Conservation (phyloP, 2,888 invertebrate genomes). For the Odontothrips loti region DNA sequence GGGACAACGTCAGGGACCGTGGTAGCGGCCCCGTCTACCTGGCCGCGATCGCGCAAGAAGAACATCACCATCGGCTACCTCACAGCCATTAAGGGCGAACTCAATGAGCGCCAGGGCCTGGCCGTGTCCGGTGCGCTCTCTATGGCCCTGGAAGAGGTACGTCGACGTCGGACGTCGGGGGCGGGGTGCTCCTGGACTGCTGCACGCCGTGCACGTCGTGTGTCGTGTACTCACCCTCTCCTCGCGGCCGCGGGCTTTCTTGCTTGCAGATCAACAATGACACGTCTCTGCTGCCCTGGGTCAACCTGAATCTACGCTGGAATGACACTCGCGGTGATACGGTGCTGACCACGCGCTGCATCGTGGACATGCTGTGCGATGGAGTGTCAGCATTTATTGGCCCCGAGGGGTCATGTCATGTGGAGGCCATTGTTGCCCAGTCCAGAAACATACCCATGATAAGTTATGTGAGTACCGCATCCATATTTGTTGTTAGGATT, state of each 20-base stretch:
- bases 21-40: conserved; percentile 32
- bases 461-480: conserved; percentile 76
- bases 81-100: conserved; percentile 72
- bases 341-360: conserved; percentile 71
- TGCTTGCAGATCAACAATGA: conserved; percentile 67
- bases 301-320: conserved; percentile 68
- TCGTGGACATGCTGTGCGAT: conserved; percentile 87
- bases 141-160: conserved; percentile 79
- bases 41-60: conserved; percentile 35
- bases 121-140: conserved; percentile 87
- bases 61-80: conserved; percentile 78
- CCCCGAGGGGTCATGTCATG: conserved; percentile 88
- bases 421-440: conserved; percentile 92
- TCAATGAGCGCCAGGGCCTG: conserved; percentile 76
- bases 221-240: too few species aligned
- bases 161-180: conserved; percentile 28
- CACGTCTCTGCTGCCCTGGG: conserved; percentile 65
- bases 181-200: too few species aligned
- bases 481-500: conserved; percentile 28
- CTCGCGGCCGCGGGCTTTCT: not conserved
- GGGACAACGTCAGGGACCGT: conserved; percentile 26
- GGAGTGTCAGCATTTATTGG: conserved; percentile 92
- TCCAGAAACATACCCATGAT: conserved; percentile 95
- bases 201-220: too few species aligned
- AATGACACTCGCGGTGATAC: conserved; percentile 83